Evolutionary conservation across 2,888 invertebrate genomes (phyloP).

Genomic region (Sesia bembeciformis): DNA sequence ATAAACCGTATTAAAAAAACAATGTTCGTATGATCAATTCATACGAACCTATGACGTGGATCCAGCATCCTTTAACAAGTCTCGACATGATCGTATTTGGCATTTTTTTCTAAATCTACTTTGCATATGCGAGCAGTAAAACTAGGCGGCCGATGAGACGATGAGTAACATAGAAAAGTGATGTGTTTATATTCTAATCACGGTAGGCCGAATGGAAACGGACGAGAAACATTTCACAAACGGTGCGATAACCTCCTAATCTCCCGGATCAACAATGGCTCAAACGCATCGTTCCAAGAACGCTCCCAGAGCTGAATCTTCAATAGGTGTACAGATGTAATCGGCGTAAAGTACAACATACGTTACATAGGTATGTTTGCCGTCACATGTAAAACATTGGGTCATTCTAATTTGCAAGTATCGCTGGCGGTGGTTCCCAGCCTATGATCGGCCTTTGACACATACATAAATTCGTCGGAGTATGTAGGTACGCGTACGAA

Average conservation of each 20-base stretch:
- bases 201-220: constrained; percentile 33
- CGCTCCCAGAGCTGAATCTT: constrained; percentile 10
- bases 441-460: constrained; percentile 52
- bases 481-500: constrained; percentile 31
- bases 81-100: constrained; percentile 50
- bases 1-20: constrained; percentile 54
- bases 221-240: constrained; percentile 22
- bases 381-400: constrained; percentile 5
- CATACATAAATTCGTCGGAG: constrained; percentile 51
- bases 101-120: constrained; percentile 27
- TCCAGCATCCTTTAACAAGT: constrained; percentile 46
- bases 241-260: constrained; percentile 19
- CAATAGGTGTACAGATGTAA: constrained; percentile 8
- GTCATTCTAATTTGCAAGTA: constrained; percentile 19
- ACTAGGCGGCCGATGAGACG: constrained; percentile 31
- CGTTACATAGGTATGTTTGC: background rate
- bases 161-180: constrained; percentile 48
- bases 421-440: constrained; percentile 39
- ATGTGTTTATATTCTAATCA: constrained; percentile 30
- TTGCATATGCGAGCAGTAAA: constrained; percentile 48
- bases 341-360: constrained; percentile 1
- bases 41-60: constrained; percentile 51
- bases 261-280: constrained; percentile 12
- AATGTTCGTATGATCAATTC: constrained; percentile 53
- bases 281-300: constrained; percentile 9